Conservation (phyloP, 2,797 vertebrate genomes). For the Erethizon dorsatum region DNA sequence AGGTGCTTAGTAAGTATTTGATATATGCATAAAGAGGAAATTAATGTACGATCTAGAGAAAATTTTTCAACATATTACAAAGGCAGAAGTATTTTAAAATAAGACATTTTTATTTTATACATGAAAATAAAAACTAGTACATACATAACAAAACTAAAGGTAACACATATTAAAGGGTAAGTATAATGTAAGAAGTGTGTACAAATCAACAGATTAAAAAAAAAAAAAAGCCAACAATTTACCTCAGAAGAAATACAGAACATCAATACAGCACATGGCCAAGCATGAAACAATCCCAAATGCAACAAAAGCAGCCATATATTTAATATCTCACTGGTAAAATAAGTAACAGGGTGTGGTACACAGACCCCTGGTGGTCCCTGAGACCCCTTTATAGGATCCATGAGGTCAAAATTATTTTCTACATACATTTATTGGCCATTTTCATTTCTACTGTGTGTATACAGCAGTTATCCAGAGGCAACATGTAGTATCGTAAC, state of each 20-base stretch:
- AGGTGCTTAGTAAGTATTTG: conserved; percentile 51
- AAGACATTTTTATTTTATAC: background rate
- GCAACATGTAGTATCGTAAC: conserved; percentile 19
- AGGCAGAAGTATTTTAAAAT: conserved; percentile 25
- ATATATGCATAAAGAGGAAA: background rate
- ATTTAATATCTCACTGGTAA: background rate
- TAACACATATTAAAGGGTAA: background rate
- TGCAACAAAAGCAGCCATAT: conserved; percentile 22
- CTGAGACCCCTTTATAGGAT: background rate
- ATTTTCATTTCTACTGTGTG: background rate
- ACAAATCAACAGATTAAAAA: background rate
- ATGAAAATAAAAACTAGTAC: background rate
- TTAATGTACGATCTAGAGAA: background rate
- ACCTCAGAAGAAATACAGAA: background rate
- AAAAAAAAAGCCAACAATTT: background rate
- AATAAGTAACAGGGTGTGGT: background rate
- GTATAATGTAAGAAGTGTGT: background rate
- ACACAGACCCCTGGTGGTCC: background rate
- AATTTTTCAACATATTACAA: conserved; percentile 14
- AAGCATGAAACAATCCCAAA: background rate
- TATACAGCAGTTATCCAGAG: conserved; percentile 6
- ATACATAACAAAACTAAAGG: conserved; percentile 25
- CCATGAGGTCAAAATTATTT: conserved; percentile 10
- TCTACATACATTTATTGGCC: background rate
- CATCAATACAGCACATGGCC: background rate